A percentile compares a stretch with the other conserved stretches of the same genome.
These are phyloP conservation scores for Eristalis arbustorum DNA, from an alignment of 2,888 invertebrate species.

Conservation along the genomic window DNA sequence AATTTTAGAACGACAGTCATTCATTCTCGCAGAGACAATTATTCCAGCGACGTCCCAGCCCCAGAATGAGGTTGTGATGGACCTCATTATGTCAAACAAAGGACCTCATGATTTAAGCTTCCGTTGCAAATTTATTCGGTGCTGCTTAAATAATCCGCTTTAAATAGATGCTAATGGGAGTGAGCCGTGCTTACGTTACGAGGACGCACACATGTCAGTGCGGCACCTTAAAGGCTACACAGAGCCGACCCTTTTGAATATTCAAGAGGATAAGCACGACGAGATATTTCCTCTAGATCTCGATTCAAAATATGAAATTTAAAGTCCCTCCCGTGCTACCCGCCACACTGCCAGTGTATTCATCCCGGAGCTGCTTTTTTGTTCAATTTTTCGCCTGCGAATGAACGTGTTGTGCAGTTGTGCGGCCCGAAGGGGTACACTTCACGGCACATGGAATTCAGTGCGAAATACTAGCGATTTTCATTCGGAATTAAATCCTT, in stretches of 20 bases:
- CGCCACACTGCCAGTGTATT: neutral
- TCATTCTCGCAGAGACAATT: neutral
- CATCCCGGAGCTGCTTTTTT: neutral
- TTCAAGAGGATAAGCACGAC: slow-evolving; percentile 46
- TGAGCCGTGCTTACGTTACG: neutral
- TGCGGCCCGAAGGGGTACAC: slow-evolving; percentile 32
- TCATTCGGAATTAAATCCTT: slow-evolving; percentile 61
- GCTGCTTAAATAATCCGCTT: neutral
- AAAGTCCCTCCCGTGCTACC: neutral
- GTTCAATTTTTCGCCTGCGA: slow-evolving; percentile 38
- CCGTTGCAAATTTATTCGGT: neutral
- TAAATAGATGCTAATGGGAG: slow-evolving; percentile 1
- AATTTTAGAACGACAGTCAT: neutral
- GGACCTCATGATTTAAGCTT: neutral
- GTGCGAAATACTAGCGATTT: slow-evolving; percentile 46
- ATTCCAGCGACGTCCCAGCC: neutral
- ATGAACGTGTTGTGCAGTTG: slow-evolving; percentile 8
- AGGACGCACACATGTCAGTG: neutral
- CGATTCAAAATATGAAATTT: slow-evolving; percentile 14
- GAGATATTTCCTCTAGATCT: slow-evolving; percentile 20
- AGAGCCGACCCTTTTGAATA: slow-evolving; percentile 22
- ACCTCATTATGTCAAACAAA: neutral
- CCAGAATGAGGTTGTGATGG: neutral
- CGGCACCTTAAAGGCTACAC: slow-evolving; percentile 4
- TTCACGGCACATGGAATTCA: slow-evolving; percentile 8